Evolutionary conservation across 2,797 vertebrate species (phyloP).

Genomic region (Sorex maritimensis): DNA sequence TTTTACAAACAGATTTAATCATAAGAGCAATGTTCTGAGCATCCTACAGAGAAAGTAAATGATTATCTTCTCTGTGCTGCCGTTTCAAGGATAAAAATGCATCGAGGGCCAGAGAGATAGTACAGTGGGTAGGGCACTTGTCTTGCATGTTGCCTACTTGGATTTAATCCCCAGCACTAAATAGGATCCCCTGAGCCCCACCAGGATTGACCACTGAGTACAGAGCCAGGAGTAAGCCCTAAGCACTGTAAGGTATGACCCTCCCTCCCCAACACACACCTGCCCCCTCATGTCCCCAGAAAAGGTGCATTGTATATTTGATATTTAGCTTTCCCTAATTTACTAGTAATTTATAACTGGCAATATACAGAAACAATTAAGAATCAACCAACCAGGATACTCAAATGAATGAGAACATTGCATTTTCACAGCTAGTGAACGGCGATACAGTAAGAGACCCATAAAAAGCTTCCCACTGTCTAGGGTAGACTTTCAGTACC

Average conservation of each 20-base stretch:
- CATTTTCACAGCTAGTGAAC: constrained; percentile 21
- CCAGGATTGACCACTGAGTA: no score
- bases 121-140: no score
- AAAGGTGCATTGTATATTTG: background rate
- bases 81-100: constrained; percentile 21
- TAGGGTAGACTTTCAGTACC: background rate
- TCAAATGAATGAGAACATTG: background rate
- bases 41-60: constrained; percentile 12
- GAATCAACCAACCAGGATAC: background rate
- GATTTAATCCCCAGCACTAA: no score
- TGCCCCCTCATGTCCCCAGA: no score
- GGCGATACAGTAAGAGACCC: background rate
- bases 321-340: constrained; percentile 22
- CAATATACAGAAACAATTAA: background rate
- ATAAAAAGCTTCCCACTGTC: constrained; percentile 8
- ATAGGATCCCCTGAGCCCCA: no score
- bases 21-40: constrained; percentile 29
- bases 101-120: no score
- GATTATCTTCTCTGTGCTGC: background rate
- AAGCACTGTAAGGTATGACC: no score
- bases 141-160: no score
- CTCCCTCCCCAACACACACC: no score
- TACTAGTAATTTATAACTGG: constrained; percentile 11
- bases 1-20: constrained; percentile 24
- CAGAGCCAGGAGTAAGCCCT: no score